Conservation (phyloP, 2,888 invertebrate species). For the Ferrisia virgata region DNA sequence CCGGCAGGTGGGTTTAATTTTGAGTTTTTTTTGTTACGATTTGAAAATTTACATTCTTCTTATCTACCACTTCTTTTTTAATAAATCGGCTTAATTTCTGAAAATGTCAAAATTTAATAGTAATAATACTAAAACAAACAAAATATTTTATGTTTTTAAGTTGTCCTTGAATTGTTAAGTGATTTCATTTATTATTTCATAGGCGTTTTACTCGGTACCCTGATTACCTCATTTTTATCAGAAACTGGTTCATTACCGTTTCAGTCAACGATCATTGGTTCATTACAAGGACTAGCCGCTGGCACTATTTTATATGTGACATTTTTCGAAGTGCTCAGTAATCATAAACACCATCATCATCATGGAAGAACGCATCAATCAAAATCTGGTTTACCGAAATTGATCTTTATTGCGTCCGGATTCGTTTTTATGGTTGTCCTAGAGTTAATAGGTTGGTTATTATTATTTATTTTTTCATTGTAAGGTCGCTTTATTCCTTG, state of each 20-base stretch:
- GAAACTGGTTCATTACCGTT: constrained; percentile 52
- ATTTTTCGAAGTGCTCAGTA: constrained; percentile 57
- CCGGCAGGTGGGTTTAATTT: constrained; percentile 54
- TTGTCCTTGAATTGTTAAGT: background rate
- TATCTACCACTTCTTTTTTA: too few relatives aligned
- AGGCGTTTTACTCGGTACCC: constrained; percentile 55
- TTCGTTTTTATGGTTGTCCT: constrained; percentile 48
- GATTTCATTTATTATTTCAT: constrained; percentile 29
- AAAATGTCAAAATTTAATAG: too few relatives aligned
- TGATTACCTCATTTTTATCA: constrained; percentile 53
- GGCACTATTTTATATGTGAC: constrained; percentile 58
- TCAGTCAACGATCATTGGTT: constrained; percentile 54
- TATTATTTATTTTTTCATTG: constrained; percentile 50
- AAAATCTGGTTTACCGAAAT: constrained; percentile 47
- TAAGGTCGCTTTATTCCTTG: background rate
- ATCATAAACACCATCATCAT: constrained; percentile 51
- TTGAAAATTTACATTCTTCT: background rate
- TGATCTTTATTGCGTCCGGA: constrained; percentile 48
- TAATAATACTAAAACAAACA: background rate
- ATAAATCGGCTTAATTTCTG: too few relatives aligned
- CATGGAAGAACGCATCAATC: constrained; percentile 47
- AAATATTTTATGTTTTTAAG: background rate
- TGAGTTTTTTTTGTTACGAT: background rate
- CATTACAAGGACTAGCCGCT: constrained; percentile 57
- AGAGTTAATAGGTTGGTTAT: constrained; percentile 47